These are phyloP conservation scores for Rhinogobius similis DNA, from an alignment of 2,113 vertebrate species.

Conservation along the genomic window DNA sequence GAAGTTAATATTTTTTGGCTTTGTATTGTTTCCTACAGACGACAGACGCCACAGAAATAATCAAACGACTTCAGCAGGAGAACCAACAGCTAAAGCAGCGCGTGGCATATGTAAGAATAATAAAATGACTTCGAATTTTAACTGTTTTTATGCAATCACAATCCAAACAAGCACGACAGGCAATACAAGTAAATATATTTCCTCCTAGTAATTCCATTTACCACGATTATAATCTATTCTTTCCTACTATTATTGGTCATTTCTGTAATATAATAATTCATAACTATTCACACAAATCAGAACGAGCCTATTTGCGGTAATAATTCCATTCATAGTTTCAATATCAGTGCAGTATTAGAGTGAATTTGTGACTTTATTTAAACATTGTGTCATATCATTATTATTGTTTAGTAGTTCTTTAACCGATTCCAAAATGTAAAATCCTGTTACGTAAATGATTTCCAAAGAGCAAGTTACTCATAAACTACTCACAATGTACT, in stretches of 20 bases:
- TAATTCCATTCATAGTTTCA: no score
- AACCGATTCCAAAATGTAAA: not conserved
- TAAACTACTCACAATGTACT: not conserved
- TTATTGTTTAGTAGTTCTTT: not conserved
- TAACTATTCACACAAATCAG: no score
- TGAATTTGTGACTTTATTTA: no score
- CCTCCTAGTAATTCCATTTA: no score
- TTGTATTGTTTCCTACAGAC: conserved; percentile 53
- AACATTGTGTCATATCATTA: not conserved
- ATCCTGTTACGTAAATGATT: not conserved
- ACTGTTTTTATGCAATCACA: no score
- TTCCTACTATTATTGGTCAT: no score
- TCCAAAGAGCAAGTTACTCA: not conserved
- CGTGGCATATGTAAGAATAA: conserved; percentile 84
- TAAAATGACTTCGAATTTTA: not conserved
- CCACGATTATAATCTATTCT: no score
- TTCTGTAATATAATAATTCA: no score
- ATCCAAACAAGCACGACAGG: not conserved
- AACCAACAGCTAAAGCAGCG: conserved; percentile 86
- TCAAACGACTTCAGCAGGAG: conserved; percentile 83
- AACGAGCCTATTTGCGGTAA: no score
- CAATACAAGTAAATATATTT: not conserved
- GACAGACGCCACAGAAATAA: conserved; percentile 52
- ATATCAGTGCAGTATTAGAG: no score
- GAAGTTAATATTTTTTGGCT: not conserved